Percentiles rank a stretch among this genome's conserved stretches.
These are phyloP conservation scores for Lepus europaeus DNA, from an alignment of 2,113 vertebrate genomes.

Conservation along the genomic window DNA sequence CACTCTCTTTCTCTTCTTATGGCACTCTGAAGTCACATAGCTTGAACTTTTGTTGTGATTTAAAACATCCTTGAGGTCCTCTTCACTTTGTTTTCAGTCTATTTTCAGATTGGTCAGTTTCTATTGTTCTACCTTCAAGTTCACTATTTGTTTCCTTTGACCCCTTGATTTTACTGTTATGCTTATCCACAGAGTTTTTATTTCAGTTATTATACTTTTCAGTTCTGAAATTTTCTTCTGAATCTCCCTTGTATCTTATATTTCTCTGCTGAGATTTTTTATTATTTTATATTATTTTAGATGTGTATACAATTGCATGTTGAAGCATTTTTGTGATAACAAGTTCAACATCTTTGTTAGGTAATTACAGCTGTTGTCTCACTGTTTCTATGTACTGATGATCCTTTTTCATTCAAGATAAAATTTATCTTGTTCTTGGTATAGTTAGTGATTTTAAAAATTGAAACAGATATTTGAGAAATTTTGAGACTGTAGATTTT, in stretches of 20 bases:
- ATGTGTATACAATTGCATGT: background rate
- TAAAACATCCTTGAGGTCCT: background rate
- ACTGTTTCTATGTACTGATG: background rate
- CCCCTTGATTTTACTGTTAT: background rate
- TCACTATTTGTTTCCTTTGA: background rate
- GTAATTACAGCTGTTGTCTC: background rate
- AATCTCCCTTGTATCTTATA: background rate
- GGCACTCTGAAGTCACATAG: background rate
- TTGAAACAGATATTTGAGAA: background rate
- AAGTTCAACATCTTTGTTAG: background rate
- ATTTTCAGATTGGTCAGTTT: background rate
- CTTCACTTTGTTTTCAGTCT: background rate
- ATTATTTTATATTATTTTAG: background rate
- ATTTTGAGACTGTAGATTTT: background rate
- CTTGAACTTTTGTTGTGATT: background rate
- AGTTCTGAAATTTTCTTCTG: background rate
- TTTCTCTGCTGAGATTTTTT: background rate
- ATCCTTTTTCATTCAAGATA: background rate
- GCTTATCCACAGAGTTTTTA: background rate
- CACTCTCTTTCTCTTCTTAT: background rate
- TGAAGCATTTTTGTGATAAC: background rate
- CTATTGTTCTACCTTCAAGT: background rate
- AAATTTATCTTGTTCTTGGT: background rate
- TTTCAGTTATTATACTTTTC: background rate
- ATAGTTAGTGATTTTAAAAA: background rate